Percentiles rank a stretch among this genome's conserved stretches.
Conservation (phyloP, 1,140 invertebrate species). For the Pogonomyrmex californicus region DNA sequence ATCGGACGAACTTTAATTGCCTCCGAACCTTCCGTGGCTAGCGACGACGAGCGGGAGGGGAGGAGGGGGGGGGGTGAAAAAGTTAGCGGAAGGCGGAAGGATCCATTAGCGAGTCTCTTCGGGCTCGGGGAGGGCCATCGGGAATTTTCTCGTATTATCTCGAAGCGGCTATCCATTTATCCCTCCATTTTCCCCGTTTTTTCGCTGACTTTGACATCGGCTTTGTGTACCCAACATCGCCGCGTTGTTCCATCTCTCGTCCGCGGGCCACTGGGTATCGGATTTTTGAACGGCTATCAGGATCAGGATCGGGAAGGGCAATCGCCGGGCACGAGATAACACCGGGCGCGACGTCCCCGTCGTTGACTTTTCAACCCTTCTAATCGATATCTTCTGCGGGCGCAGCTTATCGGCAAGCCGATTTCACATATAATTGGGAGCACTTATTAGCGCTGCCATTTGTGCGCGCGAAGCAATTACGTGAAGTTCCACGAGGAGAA, state of each 20-base stretch:
- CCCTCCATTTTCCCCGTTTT: constrained; percentile 34
- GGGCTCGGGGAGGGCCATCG: neutral
- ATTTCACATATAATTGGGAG: neutral
- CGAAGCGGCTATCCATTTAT: constrained; percentile 53
- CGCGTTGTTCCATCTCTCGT: constrained; percentile 38
- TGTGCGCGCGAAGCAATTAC: constrained; percentile 41
- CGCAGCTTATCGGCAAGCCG: neutral
- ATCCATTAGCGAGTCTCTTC: constrained; percentile 64
- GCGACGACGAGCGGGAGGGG: neutral
- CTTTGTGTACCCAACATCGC: constrained; percentile 37
- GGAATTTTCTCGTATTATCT: constrained; percentile 67
- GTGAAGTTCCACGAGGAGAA: neutral
- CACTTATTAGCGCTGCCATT: constrained; percentile 15
- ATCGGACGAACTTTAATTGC: constrained; percentile 63
- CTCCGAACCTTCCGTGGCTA: constrained; percentile 25
- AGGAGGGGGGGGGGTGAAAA: constrained; percentile 16
- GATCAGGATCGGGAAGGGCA: constrained; percentile 5
- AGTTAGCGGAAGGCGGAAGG: constrained; percentile 55
- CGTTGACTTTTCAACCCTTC: neutral
- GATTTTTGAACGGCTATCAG: constrained; percentile 47
- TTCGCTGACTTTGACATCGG: constrained; percentile 31
- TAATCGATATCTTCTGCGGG: constrained; percentile 3
- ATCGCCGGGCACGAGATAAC: constrained; percentile 47
- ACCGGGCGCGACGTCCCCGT: neutral
- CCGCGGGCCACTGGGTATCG: constrained; percentile 28